Evolutionary conservation across 2,797 vertebrate species (phyloP).

Genomic region (Tadarida brasiliensis): DNA sequence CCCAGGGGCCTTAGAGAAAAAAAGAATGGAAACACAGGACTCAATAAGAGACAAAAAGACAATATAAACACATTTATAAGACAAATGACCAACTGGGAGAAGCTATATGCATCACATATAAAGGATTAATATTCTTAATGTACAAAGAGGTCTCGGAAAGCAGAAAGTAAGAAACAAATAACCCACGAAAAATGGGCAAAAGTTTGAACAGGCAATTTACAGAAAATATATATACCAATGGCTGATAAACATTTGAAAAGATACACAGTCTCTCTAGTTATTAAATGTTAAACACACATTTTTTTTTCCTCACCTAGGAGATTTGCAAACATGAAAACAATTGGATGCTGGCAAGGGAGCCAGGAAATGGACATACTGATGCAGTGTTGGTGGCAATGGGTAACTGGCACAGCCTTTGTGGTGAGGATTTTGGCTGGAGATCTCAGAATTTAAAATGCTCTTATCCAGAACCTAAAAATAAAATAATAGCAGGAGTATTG

Average conservation of each 20-base stretch:
- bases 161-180: background rate
- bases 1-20: background rate
- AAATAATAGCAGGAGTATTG: background rate
- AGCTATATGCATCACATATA: background rate
- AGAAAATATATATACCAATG: background rate
- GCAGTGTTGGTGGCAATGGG: too few species aligned
- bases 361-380: background rate
- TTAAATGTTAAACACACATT: background rate
- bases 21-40: background rate
- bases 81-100: background rate
- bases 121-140: slow-evolving; percentile 40
- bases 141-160: slow-evolving; percentile 9
- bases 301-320: background rate
- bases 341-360: background rate
- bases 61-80: background rate
- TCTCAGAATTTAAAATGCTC: slow-evolving; percentile 16
- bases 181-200: slow-evolving; percentile 13
- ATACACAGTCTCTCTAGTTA: background rate
- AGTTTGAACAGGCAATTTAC: background rate
- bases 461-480: background rate
- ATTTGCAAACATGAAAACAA: slow-evolving; percentile 21
- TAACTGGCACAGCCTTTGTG: background rate
- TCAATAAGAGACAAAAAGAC: background rate
- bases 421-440: background rate
- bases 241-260: slow-evolving; percentile 37